Percentiles rank a stretch among this genome's conserved stretches.
phyloP scores from a whole-genome alignment of 2,888 invertebrate genomes.

The Leptura quadrifasciata region DNA sequence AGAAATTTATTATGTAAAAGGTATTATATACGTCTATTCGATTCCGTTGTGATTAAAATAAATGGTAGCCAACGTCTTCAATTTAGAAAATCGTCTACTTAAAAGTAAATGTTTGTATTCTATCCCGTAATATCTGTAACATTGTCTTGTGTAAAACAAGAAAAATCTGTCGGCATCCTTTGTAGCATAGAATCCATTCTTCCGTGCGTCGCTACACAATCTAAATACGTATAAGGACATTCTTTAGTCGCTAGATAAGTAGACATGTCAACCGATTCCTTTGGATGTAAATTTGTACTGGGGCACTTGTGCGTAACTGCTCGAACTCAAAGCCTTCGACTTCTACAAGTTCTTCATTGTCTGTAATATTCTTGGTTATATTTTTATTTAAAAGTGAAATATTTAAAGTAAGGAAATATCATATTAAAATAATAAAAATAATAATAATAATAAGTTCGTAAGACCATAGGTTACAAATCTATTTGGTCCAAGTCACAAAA shows the following conservation, averaged over 20 bases:
- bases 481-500: too few relatives aligned
- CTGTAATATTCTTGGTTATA: background rate
- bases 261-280: constrained; percentile 73
- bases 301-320: constrained; percentile 70
- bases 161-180: constrained; percentile 72
- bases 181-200: constrained; percentile 71
- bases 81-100: constrained; percentile 60
- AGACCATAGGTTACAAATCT: too few relatives aligned
- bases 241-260: constrained; percentile 72
- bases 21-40: constrained; percentile 49
- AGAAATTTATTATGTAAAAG: constrained; percentile 51
- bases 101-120: constrained; percentile 67
- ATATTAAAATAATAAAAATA: too few relatives aligned
- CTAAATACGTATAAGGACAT: constrained; percentile 73
- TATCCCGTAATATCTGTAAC: constrained; percentile 71
- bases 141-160: constrained; percentile 71
- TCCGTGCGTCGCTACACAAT: constrained; percentile 71
- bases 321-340: constrained; percentile 48
- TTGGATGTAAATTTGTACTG: constrained; percentile 73
- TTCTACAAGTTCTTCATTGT: constrained; percentile 37
- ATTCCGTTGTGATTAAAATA: constrained; percentile 56
- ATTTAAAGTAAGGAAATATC: too few relatives aligned
- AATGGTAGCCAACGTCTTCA: constrained; percentile 59
- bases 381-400: background rate
- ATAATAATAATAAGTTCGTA: too few relatives aligned